Evolutionary conservation across 1,140 invertebrate species (phyloP).

Genomic region (Dinoponera quadriceps): DNA sequence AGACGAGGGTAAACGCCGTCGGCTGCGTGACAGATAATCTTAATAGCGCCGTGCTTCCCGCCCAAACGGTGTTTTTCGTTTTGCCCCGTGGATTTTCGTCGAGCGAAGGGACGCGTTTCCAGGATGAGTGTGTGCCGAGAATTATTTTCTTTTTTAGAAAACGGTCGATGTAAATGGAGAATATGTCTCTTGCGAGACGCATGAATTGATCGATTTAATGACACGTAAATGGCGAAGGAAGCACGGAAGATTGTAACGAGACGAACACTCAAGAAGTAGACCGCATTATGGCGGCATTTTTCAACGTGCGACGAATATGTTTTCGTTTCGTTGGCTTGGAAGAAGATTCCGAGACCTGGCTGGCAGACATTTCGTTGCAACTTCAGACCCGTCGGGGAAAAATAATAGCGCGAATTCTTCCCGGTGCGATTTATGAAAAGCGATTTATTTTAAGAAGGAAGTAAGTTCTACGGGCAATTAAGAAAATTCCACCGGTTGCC

Average conservation of each 20-base stretch:
- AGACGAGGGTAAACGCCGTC: background rate
- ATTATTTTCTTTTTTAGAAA: no score
- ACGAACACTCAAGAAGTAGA: background rate
- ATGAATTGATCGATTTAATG: no score
- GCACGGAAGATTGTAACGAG: background rate
- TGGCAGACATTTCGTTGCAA: conserved; percentile 5
- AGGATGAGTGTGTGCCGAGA: no score
- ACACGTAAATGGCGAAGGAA: no score
- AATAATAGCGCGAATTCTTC: conserved; percentile 37
- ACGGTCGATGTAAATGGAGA: no score
- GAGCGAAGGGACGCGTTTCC: background rate
- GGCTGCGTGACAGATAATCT: conserved; percentile 15
- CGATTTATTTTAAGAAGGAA: conserved; percentile 17
- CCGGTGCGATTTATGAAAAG: conserved; percentile 25
- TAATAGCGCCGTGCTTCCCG: conserved; percentile 8
- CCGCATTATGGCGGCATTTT: background rate
- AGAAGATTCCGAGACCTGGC: background rate
- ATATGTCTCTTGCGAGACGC: no score
- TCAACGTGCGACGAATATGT: background rate
- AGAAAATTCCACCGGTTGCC: conserved; percentile 28
- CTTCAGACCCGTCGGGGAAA: background rate
- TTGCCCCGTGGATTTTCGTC: background rate
- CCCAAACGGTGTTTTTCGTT: background rate
- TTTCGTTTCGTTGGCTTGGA: background rate
- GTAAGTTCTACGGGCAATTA: conserved; percentile 29